Evolutionary conservation across 2,113 vertebrate genomes (phyloP).

Genomic region (Taurulus bubalis): DNA sequence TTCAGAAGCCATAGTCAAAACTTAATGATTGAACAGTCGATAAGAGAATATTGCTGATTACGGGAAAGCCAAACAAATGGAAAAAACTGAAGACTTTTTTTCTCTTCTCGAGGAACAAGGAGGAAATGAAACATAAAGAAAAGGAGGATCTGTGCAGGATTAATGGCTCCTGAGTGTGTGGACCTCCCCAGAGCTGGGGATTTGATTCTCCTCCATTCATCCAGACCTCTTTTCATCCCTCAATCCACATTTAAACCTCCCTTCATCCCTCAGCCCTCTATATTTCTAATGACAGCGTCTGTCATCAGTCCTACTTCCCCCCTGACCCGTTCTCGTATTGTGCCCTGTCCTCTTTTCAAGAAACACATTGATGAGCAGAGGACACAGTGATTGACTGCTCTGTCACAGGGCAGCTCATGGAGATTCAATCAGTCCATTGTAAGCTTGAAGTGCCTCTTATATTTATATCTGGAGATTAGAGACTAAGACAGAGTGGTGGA

Average conservation of each 20-base stretch:
- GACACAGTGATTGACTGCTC: neutral
- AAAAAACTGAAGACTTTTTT: constrained; percentile 23
- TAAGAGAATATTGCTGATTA: constrained; percentile 2
- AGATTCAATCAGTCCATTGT: constrained; percentile 49
- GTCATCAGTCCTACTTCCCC: constrained; percentile 36
- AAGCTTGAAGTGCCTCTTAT: constrained; percentile 20
- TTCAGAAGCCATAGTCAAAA: constrained; percentile 15
- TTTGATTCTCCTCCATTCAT: constrained; percentile 46
- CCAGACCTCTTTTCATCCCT: constrained; percentile 51
- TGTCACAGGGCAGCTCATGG: constrained; percentile 12
- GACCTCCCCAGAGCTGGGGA: constrained; percentile 54
- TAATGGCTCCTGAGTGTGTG: constrained; percentile 46
- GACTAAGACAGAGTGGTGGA: neutral
- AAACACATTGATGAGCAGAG: constrained; percentile 49
- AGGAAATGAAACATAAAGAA: constrained; percentile 69
- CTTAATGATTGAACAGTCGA: neutral
- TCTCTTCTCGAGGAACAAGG: constrained; percentile 10
- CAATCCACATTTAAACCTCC: constrained; percentile 45
- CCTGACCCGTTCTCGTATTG: constrained; percentile 28
- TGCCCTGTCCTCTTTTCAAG: constrained; percentile 4
- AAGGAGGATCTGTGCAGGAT: constrained; percentile 50
- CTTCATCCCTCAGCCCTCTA: constrained; percentile 17
- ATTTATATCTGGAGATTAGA: constrained; percentile 32
- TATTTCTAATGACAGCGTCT: constrained; percentile 9
- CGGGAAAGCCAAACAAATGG: constrained; percentile 6